Evolutionary conservation across 2,888 invertebrate genomes (phyloP).

Genomic region (Dorcus parallelipipedus): DNA sequence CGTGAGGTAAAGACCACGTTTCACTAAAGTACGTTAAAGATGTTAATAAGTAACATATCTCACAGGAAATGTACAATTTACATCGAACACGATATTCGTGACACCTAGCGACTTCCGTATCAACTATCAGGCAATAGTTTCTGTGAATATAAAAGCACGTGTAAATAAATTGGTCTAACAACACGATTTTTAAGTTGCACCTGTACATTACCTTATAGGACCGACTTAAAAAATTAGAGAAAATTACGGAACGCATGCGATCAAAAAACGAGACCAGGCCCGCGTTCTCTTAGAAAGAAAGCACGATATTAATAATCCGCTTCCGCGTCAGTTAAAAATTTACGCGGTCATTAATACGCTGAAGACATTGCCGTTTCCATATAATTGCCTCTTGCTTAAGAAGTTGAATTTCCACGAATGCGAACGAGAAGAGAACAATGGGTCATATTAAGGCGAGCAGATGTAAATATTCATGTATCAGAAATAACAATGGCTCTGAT

Average conservation of each 20-base stretch:
- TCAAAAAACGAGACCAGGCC: background rate
- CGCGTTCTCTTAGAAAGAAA: background rate
- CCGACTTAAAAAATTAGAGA: slow-evolving; percentile 1
- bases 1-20: too few species aligned
- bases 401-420: slow-evolving; percentile 33
- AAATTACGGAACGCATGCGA: slow-evolving; percentile 13
- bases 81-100: slow-evolving; percentile 33
- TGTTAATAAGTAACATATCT: slow-evolving; percentile 13
- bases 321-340: slow-evolving; percentile 12
- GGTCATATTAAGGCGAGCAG: slow-evolving; percentile 35
- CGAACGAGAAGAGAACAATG: slow-evolving; percentile 34
- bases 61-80: slow-evolving; percentile 32
- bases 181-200: slow-evolving; percentile 24
- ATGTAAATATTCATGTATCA: slow-evolving; percentile 38
- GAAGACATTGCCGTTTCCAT: slow-evolving; percentile 26
- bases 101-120: slow-evolving; percentile 33
- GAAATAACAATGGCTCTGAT: slow-evolving; percentile 34
- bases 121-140: slow-evolving; percentile 24
- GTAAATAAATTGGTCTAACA: slow-evolving; percentile 26
- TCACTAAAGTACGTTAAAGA: slow-evolving; percentile 11
- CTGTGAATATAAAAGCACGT: slow-evolving; percentile 25
- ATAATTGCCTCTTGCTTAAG: slow-evolving; percentile 31
- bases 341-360: slow-evolving; percentile 13
- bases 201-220: slow-evolving; percentile 16
- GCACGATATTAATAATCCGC: slow-evolving; percentile 6